phyloP scores from a whole-genome alignment of 2,797 vertebrate species.

The Lates japonicus region DNA sequence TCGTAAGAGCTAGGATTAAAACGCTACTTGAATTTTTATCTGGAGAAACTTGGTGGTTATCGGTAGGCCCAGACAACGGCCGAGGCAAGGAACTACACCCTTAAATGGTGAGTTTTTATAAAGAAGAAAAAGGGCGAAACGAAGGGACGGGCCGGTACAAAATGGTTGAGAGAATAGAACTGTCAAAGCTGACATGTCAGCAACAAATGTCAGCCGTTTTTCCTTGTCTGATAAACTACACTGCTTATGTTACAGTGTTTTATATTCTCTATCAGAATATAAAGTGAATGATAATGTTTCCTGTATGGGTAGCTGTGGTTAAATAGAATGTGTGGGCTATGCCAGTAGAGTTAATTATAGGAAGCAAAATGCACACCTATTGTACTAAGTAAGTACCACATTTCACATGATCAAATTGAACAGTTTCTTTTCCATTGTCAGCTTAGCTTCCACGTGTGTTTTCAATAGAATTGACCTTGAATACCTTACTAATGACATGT shows the following conservation, averaged over 20 bases:
- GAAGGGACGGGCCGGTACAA: not conserved
- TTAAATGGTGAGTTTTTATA: conserved; percentile 74
- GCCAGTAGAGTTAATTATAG: not conserved
- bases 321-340: not conserved
- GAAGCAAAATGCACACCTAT: not conserved
- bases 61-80: conserved; percentile 51
- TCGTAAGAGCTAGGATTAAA: conserved; percentile 20
- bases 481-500: conserved; percentile 68
- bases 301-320: not conserved
- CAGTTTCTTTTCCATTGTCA: conserved; percentile 1
- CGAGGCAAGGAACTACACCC: conserved; percentile 21
- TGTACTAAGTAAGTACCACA: not conserved
- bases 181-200: conserved; percentile 43
- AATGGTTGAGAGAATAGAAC: not conserved
- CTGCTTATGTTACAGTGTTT: not conserved
- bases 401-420: not conserved
- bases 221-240: not conserved
- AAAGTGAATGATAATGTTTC: not conserved
- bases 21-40: conserved; percentile 32
- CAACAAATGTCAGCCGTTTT: conserved; percentile 19
- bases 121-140: not conserved
- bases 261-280: not conserved
- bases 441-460: conserved; percentile 37
- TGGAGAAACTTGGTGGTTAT: conserved; percentile 45
- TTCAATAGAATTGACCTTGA: conserved; percentile 71